Evolutionary conservation across 2,797 vertebrate genomes (phyloP).

Genomic region (Synanceia verrucosa): DNA sequence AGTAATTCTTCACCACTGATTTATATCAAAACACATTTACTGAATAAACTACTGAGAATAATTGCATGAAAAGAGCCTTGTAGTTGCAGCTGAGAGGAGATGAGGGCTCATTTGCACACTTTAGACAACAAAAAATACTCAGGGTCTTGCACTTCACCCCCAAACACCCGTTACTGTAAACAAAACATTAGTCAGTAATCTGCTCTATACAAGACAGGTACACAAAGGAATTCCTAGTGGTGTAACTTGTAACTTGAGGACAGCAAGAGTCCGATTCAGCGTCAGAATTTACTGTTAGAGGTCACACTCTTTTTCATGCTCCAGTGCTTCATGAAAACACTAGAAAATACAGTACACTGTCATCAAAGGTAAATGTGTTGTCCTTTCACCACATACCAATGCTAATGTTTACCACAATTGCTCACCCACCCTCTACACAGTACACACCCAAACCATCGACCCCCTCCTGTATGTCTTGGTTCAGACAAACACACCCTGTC

Average conservation of each 20-base stretch:
- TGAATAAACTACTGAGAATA: not conserved
- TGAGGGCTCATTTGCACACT: constrained; percentile 39
- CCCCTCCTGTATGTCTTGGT: not conserved
- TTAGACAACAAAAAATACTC: constrained; percentile 18
- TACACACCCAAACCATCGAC: not conserved
- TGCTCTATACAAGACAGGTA: not conserved
- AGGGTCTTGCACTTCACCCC: not conserved
- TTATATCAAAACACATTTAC: not conserved
- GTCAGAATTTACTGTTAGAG: not conserved
- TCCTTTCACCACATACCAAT: constrained; percentile 28
- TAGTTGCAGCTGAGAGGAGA: not conserved
- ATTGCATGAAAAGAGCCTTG: not conserved
- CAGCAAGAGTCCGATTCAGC: not conserved
- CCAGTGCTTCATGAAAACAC: not conserved
- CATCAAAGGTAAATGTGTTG: constrained; percentile 5
- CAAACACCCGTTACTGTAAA: constrained; percentile 21
- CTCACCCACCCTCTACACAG: not conserved
- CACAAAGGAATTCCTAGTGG: not conserved
- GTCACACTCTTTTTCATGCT: not conserved
- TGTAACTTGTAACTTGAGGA: not conserved
- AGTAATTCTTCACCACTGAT: not conserved
- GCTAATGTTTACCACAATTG: constrained; percentile 33
- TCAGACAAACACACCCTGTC: constrained; percentile 29
- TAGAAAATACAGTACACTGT: not conserved
- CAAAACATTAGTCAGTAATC: not conserved